These are phyloP conservation scores for Geotria australis DNA, from an alignment of 2,797 vertebrate genomes.

Conservation along the genomic window DNA sequence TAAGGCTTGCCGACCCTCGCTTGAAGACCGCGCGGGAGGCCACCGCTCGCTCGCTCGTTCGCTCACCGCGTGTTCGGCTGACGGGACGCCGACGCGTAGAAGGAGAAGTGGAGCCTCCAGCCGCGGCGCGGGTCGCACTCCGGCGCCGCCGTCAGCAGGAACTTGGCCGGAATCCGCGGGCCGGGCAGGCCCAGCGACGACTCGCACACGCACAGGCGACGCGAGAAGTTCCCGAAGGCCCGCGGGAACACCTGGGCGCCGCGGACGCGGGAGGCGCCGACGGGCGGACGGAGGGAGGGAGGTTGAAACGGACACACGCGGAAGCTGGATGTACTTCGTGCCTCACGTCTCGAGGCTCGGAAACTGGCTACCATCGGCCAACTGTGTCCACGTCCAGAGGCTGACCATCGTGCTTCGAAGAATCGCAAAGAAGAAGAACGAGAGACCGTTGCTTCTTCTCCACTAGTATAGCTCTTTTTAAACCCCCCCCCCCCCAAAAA, in stretches of 20 bases:
- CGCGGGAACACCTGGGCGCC: conserved; percentile 46
- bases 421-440: too few species aligned
- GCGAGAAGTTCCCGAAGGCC: conserved; percentile 73
- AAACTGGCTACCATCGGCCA: not conserved
- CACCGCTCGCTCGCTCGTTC: too few species aligned
- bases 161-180: conserved; percentile 35
- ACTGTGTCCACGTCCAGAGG: too few species aligned
- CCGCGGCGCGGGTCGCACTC: conserved; percentile 42
- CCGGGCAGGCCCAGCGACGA: conserved; percentile 59
- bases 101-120: conserved; percentile 69
- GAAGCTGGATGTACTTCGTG: not conserved
- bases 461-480: too few species aligned
- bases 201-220: conserved; percentile 74
- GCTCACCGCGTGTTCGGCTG: conserved; percentile 38
- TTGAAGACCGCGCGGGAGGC: too few species aligned
- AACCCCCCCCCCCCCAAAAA: too few species aligned
- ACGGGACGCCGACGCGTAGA: conserved; percentile 40
- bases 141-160: conserved; percentile 53
- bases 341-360: not conserved
- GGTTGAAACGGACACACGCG: not conserved
- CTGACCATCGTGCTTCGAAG: too few species aligned
- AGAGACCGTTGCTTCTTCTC: too few species aligned
- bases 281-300: not conserved
- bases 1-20: too few species aligned
- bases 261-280: not conserved